Evolutionary conservation across 2,888 invertebrate species (phyloP), one percentile per base, ranked within the genome.

Genomic region (Anticlea derivata): DNA sequence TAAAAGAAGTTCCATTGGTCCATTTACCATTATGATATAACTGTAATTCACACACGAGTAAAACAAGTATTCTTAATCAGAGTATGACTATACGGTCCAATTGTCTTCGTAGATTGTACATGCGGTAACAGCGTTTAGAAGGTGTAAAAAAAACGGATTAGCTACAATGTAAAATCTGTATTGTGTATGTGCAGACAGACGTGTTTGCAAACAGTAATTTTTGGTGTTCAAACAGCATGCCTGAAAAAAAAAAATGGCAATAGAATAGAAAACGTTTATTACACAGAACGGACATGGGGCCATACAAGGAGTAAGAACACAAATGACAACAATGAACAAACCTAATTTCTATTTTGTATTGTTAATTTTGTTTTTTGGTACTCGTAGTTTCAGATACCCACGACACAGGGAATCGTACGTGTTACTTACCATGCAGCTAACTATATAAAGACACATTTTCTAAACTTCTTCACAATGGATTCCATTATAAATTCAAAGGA

Each of bases 31-130:
- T 39, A 41, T 51, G 20, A 46, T 46, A 51, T 35, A 40, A 46
- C 40, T 24, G 26, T 23, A 35, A 31, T 40, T 27, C 13, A 50
- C 17, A 2, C 11, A 12, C 34, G 23, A 17, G 34, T 5, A 17
- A 39, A 46, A 37, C 30, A 43, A 26, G 38, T 26, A 24, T 10
- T 24, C 30, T 31, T 33, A 38, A 52, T 43, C 43, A 52, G 52
- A 29, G 47, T 52, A 47, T 47, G 52, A 47, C 53, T 24, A 1
- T 22, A 30, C 53, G 53, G 44, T 49, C 53, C 34, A 53, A 39
- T 53, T 53, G 39, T 37, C 23, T 30, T 43, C 7, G 39, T 34
- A 34, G 10, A 29, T 41, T 37, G 13, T 39, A 20, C 17, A 51
- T 51, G 46, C 40, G 50, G 45, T 51, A 51, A 52, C 47, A 50